Percentiles rank a stretch among this genome's conserved stretches.
These are phyloP conservation scores for Cydia amplana DNA, from an alignment of 1,140 invertebrate genomes.

Conservation along the genomic window DNA sequence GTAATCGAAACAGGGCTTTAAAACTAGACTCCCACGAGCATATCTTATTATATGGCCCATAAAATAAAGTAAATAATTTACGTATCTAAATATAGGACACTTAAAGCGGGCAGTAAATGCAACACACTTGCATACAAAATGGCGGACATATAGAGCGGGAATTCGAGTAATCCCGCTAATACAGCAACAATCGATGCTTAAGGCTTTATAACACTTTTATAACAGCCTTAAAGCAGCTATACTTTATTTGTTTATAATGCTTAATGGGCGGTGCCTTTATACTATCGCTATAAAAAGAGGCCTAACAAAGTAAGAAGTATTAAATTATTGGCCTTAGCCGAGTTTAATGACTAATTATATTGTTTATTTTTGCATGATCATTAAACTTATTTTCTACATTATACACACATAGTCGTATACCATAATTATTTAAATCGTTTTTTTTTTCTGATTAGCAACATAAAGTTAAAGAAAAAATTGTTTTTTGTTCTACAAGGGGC, in stretches of 20 bases:
- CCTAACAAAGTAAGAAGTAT: slow-evolving; percentile 47
- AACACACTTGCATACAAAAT: slow-evolving; percentile 23
- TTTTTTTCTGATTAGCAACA: not conserved
- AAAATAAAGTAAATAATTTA: slow-evolving; percentile 18
- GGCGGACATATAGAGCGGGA: slow-evolving; percentile 26
- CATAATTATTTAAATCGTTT: not conserved
- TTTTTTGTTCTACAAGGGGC: too few relatives aligned
- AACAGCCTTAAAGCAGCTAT: slow-evolving; percentile 14
- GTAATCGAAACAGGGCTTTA: not conserved
- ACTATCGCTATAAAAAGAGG: slow-evolving; percentile 53
- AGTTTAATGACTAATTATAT: slow-evolving; percentile 30
- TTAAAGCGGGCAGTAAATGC: slow-evolving; percentile 14
- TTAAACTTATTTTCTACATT: slow-evolving; percentile 23
- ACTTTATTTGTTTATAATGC: slow-evolving; percentile 43
- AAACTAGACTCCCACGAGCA: not conserved
- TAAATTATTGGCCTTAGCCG: slow-evolving; percentile 25
- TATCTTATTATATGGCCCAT: not conserved
- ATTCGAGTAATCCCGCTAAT: slow-evolving; percentile 28
- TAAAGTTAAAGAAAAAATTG: too few relatives aligned
- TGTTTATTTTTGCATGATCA: slow-evolving; percentile 23
- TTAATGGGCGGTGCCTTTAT: slow-evolving; percentile 53
- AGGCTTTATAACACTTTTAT: slow-evolving; percentile 29
- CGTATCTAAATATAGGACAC: slow-evolving; percentile 16
- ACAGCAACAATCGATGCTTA: slow-evolving; percentile 31
- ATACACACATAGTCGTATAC: not conserved